phyloP scores from a whole-genome alignment of 2,113 vertebrate species.

The Quiscalus mexicanus region DNA sequence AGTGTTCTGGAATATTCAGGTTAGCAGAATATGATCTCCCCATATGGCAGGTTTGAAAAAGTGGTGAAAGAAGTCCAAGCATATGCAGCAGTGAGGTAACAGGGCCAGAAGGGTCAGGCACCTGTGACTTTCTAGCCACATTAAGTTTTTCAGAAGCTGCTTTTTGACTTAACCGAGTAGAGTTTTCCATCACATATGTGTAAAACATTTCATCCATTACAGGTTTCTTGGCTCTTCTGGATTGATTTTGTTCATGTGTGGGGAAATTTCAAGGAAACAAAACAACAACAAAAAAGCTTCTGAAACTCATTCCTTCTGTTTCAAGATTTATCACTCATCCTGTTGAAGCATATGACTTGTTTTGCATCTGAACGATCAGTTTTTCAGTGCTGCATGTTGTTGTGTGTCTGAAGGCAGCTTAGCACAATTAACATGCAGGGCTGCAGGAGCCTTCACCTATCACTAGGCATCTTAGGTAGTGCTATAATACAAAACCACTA shows the following conservation, averaged over 20 bases:
- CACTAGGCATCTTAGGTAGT: neutral
- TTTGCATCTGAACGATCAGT: neutral
- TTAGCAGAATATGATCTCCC: slow-evolving; percentile 77
- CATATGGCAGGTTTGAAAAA: slow-evolving; percentile 68
- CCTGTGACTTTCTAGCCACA: slow-evolving; percentile 78
- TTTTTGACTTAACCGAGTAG: slow-evolving; percentile 76
- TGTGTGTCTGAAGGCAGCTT: neutral
- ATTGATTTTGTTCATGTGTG: slow-evolving; percentile 26
- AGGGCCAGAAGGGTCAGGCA: slow-evolving; percentile 72
- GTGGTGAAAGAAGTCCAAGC: slow-evolving; percentile 71
- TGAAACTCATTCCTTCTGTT: slow-evolving; percentile 56
- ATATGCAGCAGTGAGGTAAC: slow-evolving; percentile 69
- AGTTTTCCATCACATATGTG: slow-evolving; percentile 83
- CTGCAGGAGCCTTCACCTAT: neutral
- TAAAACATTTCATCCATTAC: slow-evolving; percentile 80
- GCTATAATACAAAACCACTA: neutral
- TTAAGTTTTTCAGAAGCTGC: slow-evolving; percentile 80
- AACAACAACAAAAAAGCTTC: slow-evolving; percentile 58
- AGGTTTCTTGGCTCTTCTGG: slow-evolving; percentile 65
- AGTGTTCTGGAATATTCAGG: slow-evolving; percentile 77
- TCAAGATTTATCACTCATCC: slow-evolving; percentile 25
- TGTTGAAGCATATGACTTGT: neutral
- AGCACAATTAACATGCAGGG: neutral
- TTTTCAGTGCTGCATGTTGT: neutral
- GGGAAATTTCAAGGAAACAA: slow-evolving; percentile 55